Percentiles rank a stretch among this genome's conserved stretches.
These are phyloP conservation scores for Hephaestus fuliginosus DNA, from an alignment of 2,797 vertebrate genomes.

Conservation along the genomic window DNA sequence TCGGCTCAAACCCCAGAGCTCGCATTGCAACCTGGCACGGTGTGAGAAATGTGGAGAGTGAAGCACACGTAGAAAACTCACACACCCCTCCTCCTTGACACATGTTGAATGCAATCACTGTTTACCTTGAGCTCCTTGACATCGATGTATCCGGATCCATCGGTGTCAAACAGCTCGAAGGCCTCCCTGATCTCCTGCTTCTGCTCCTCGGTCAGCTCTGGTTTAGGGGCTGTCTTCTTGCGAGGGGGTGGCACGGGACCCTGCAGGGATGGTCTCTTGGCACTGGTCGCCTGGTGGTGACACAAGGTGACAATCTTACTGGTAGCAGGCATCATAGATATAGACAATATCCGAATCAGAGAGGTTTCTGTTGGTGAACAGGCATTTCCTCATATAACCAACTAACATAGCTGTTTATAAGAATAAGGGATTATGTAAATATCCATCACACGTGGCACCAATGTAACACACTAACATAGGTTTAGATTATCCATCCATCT, in stretches of 20 bases:
- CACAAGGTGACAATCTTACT: not conserved
- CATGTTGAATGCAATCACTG: not conserved
- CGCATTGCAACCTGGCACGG: constrained; percentile 93
- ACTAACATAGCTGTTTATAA: too few relatives aligned
- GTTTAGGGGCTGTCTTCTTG: constrained; percentile 88
- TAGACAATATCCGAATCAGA: not conserved
- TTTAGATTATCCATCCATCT: not conserved
- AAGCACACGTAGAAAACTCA: not conserved
- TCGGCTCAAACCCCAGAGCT: constrained; percentile 96
- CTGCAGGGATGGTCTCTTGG: constrained; percentile 88
- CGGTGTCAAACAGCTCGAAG: constrained; percentile 94
- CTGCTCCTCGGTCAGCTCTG: constrained; percentile 92
- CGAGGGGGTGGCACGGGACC: constrained; percentile 86
- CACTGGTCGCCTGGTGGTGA: constrained; percentile 86
- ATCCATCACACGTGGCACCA: not conserved
- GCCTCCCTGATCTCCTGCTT: constrained; percentile 93
- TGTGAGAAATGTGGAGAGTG: constrained; percentile 11
- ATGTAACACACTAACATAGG: not conserved
- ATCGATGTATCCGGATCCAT: constrained; percentile 92
- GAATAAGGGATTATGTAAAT: not conserved
- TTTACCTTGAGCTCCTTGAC: constrained; percentile 94
- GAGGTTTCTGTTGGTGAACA: not conserved
- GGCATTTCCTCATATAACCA: not conserved
- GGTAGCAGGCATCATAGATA: not conserved
- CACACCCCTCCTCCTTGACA: not conserved